Percentiles rank a stretch among this genome's conserved stretches.
These are phyloP conservation scores for Spheniscus humboldti DNA, from an alignment of 2,797 vertebrate species.

Conservation along the genomic window DNA sequence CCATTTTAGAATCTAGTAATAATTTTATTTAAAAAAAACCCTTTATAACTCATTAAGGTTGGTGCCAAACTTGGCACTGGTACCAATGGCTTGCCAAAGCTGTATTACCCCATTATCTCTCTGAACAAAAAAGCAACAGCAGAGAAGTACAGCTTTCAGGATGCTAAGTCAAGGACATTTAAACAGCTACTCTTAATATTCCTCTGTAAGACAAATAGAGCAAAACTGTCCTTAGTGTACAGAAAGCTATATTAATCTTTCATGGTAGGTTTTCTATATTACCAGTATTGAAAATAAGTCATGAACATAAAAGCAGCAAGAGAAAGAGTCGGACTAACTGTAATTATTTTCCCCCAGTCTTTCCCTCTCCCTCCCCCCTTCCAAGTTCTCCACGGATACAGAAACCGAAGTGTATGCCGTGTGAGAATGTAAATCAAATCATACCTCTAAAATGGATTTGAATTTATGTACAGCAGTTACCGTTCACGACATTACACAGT, in stretches of 20 bases:
- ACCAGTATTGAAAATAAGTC: background rate
- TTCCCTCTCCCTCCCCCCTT: background rate
- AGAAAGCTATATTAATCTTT: background rate
- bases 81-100: background rate
- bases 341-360: background rate
- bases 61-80: background rate
- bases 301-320: background rate
- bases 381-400: background rate
- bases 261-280: background rate
- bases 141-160: background rate
- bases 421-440: background rate
- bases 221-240: background rate
- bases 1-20: background rate
- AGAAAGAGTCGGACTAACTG: background rate
- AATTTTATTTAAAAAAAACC: background rate
- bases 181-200: background rate
- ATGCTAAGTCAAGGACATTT: background rate
- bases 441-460: background rate
- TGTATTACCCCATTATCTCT: background rate
- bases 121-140: background rate
- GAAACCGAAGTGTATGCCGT: background rate
- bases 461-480: constrained; percentile 17
- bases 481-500: background rate
- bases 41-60: background rate
- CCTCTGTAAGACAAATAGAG: background rate